Conservation (phyloP, 2,797 vertebrate genomes). For the Poeciliopsis paucimaculata region DNA sequence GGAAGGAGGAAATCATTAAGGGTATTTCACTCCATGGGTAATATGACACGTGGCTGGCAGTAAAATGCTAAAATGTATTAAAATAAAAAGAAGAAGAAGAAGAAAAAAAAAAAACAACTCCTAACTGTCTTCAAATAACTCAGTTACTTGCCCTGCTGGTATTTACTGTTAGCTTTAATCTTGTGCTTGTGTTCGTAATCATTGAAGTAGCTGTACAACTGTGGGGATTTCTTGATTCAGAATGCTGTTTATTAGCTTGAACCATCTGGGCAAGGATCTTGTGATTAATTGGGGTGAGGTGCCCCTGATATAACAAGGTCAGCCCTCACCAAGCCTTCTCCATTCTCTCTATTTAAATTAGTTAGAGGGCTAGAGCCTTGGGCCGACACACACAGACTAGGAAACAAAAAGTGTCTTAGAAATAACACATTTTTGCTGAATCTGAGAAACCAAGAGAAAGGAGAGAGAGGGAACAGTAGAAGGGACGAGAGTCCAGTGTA, state of each 20-base stretch:
- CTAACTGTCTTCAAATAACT: constrained; percentile 65
- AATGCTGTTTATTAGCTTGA: constrained; percentile 87
- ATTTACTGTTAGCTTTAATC: constrained; percentile 73
- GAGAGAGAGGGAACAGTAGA: constrained; percentile 36
- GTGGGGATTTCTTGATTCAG: constrained; percentile 74
- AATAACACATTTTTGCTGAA: background rate
- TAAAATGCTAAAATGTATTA: constrained; percentile 68
- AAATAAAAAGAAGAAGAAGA: constrained; percentile 6
- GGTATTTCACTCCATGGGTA: constrained; percentile 71
- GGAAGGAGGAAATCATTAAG: constrained; percentile 72
- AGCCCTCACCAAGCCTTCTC: constrained; percentile 81
- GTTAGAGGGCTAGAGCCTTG: constrained; percentile 82
- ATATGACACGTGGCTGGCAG: constrained; percentile 77
- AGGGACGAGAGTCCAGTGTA: constrained; percentile 71
- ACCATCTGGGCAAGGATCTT: constrained; percentile 86
- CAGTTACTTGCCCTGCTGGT: constrained; percentile 48
- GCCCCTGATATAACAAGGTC: constrained; percentile 89
- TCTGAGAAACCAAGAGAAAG: background rate
- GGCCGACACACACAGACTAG: constrained; percentile 35
- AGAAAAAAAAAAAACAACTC: constrained; percentile 16
- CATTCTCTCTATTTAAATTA: constrained; percentile 89
- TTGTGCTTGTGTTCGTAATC: constrained; percentile 63
- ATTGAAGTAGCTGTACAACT: constrained; percentile 73
- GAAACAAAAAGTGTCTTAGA: constrained; percentile 25
- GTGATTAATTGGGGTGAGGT: constrained; percentile 96